Evolutionary conservation across 2,888 invertebrate species (phyloP).

Genomic region (Antheraea assamensis): DNA sequence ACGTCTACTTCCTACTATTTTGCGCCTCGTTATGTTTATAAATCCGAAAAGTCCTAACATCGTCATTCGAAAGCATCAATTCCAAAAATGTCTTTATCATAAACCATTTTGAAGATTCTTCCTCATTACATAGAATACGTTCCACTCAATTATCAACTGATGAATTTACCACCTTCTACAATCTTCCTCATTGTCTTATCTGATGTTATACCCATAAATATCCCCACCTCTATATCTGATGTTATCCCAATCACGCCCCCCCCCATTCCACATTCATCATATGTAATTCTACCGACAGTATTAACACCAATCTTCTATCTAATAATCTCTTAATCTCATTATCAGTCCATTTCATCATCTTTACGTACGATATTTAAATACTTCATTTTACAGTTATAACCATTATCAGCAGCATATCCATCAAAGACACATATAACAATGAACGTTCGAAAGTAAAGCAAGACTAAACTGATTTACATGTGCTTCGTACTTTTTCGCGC

Average conservation of each 20-base stretch:
- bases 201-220: no score
- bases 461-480: no score
- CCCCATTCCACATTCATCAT: background rate
- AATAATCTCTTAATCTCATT: background rate
- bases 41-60: background rate
- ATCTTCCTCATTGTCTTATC: background rate
- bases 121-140: background rate
- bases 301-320: background rate
- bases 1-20: no score
- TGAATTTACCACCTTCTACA: background rate
- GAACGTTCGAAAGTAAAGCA: no score
- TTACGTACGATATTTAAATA: background rate
- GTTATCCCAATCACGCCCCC: background rate
- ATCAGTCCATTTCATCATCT: background rate
- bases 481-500: background rate
- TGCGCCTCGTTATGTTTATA: background rate
- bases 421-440: background rate
- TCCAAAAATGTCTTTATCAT: background rate
- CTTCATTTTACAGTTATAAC: background rate
- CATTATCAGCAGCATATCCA: background rate
- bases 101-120: background rate
- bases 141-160: background rate
- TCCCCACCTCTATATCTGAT: background rate
- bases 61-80: background rate
- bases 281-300: background rate